phyloP scores from a whole-genome alignment of 2,888 invertebrate genomes.

The Phalera bucephala region DNA sequence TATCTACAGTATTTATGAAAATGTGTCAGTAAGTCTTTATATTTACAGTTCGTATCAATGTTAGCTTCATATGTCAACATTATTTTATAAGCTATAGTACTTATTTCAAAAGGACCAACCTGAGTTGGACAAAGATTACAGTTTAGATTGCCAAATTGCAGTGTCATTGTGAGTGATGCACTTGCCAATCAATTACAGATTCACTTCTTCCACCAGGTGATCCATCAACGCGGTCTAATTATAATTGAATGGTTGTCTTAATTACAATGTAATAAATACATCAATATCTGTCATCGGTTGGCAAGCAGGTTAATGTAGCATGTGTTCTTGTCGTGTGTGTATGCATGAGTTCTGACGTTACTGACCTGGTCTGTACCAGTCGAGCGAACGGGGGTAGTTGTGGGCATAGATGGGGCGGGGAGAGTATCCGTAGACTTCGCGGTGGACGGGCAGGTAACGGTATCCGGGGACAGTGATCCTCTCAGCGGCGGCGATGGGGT shows the following conservation, averaged over 20 bases:
- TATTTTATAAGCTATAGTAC: neutral
- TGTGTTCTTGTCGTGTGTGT: constrained; percentile 20
- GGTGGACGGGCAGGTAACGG: constrained; percentile 95
- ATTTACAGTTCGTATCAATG: neutral
- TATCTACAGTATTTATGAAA: constrained; percentile 36
- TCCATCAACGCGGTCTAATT: constrained; percentile 36
- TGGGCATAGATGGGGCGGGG: constrained; percentile 94
- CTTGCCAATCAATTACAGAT: constrained; percentile 50
- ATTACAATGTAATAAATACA: constrained; percentile 9
- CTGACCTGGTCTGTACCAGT: constrained; percentile 94
- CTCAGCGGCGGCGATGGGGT: constrained; percentile 90
- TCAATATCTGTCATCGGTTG: constrained; percentile 29
- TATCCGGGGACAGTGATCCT: constrained; percentile 94
- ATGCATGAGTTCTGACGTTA: constrained; percentile 45
- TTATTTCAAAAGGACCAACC: constrained; percentile 12
- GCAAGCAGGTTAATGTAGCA: constrained; percentile 45
- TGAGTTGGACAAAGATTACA: constrained; percentile 28
- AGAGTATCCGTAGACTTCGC: constrained; percentile 95
- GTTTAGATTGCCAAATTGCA: constrained; percentile 42
- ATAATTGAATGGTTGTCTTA: constrained; percentile 16
- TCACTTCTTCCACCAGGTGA: constrained; percentile 31
- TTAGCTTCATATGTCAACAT: neutral
- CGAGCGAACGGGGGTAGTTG: constrained; percentile 89
- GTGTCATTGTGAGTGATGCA: constrained; percentile 37
- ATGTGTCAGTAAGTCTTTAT: constrained; percentile 15